A percentile compares a stretch with the other conserved stretches of the same genome.
phyloP scores from a whole-genome alignment of 1,140 invertebrate species.

The Achroia grisella region DNA sequence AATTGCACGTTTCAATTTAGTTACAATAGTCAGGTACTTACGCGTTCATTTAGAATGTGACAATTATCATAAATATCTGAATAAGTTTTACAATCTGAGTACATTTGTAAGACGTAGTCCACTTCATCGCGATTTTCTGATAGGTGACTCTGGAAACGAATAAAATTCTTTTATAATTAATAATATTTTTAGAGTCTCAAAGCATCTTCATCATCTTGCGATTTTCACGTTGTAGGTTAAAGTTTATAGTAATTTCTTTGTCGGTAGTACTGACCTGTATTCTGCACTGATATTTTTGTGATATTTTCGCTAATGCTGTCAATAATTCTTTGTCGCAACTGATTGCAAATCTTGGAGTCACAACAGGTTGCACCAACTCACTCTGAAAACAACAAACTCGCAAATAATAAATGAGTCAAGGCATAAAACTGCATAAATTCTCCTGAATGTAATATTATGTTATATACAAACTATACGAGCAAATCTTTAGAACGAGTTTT shows the following conservation, averaged over 20 bases:
- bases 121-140: constrained; percentile 87
- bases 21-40: constrained; percentile 22
- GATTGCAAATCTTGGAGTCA: constrained; percentile 92
- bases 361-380: constrained; percentile 83
- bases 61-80: constrained; percentile 84
- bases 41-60: constrained; percentile 81
- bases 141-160: constrained; percentile 83
- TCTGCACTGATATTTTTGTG: constrained; percentile 78
- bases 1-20: too few relatives aligned
- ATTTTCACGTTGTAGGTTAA: too few relatives aligned
- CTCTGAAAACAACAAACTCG: constrained; percentile 76
- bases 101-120: constrained; percentile 76
- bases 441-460: too few relatives aligned
- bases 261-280: constrained; percentile 79
- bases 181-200: too few relatives aligned
- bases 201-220: too few relatives aligned
- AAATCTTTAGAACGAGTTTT: too few relatives aligned
- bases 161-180: constrained; percentile 12
- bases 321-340: constrained; percentile 84
- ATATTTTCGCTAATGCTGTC: constrained; percentile 79
- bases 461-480: too few relatives aligned
- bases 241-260: too few relatives aligned
- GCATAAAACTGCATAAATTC: too few relatives aligned
- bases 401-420: too few relatives aligned
- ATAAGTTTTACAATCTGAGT: constrained; percentile 77